Evolutionary conservation across 2,113 vertebrate genomes (phyloP).

Genomic region (Brevimyrus niger): DNA sequence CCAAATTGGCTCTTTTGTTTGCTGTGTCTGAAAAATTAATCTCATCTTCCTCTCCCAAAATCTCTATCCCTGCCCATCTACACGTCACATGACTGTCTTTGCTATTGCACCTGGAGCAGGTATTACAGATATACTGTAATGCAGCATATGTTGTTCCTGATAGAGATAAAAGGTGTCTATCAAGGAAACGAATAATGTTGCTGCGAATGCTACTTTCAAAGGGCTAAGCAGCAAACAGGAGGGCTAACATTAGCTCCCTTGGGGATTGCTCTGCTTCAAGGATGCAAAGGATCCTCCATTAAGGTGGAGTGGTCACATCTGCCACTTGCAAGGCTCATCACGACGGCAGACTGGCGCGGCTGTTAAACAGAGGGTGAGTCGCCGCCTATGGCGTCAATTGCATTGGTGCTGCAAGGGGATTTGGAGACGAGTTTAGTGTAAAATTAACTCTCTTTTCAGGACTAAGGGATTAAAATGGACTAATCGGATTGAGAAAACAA

Average conservation of each 20-base stretch:
- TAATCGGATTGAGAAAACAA: conserved; percentile 22
- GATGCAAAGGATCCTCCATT: not conserved
- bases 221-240: not conserved
- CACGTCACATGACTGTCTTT: not conserved
- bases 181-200: not conserved
- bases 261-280: not conserved
- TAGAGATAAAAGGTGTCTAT: not conserved
- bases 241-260: not conserved
- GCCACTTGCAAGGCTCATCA: not conserved
- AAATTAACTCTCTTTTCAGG: conserved; percentile 22
- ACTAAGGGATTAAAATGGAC: conserved; percentile 17
- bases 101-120: not conserved
- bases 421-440: not conserved
- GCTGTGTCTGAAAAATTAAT: not conserved
- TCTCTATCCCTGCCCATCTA: not conserved
- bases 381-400: not conserved
- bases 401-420: not conserved
- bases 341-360: not conserved
- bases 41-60: not conserved
- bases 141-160: not conserved
- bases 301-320: conserved; percentile 1
- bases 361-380: not conserved
- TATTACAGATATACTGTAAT: not conserved
- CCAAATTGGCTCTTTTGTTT: not conserved
- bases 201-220: not conserved